Evolutionary conservation across 2,888 invertebrate genomes (phyloP).

Genomic region (Anodontia alba): DNA sequence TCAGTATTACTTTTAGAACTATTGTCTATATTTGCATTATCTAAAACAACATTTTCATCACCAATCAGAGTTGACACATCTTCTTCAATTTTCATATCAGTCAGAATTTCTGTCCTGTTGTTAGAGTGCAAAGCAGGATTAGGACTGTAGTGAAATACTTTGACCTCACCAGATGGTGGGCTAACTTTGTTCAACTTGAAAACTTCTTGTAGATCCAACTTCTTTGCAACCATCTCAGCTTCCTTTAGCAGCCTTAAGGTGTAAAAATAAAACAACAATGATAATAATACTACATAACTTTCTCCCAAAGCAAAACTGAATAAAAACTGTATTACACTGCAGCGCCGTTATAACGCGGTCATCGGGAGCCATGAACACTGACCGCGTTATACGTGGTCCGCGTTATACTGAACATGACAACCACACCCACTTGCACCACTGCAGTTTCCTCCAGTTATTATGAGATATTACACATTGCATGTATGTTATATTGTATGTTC

Average conservation of each 20-base stretch:
- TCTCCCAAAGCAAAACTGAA: too few relatives aligned
- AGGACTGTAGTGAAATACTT: neutral
- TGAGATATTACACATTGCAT: too few relatives aligned
- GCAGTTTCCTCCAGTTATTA: too few relatives aligned
- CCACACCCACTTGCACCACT: too few relatives aligned
- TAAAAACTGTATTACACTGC: too few relatives aligned
- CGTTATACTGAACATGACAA: too few relatives aligned
- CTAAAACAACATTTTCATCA: slow-evolving; percentile 37
- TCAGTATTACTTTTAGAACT: neutral
- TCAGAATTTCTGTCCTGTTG: neutral
- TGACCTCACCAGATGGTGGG: neutral
- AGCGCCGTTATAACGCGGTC: too few relatives aligned
- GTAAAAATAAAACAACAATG: too few relatives aligned
- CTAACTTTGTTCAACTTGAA: slow-evolving; percentile 6
- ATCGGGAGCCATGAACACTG: too few relatives aligned
- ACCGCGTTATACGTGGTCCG: too few relatives aligned
- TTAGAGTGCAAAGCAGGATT: neutral
- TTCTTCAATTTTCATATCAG: slow-evolving; percentile 3
- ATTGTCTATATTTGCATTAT: neutral
- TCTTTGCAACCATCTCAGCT: slow-evolving; percentile 51
- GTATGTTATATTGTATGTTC: too few relatives aligned
- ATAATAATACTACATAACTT: neutral
- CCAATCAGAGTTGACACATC: slow-evolving; percentile 48
- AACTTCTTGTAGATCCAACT: slow-evolving; percentile 37
- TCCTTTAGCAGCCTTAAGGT: slow-evolving; percentile 45